These are phyloP conservation scores for Aptenodytes forsteri DNA, from an alignment of 2,113 vertebrate species.

Conservation along the genomic window DNA sequence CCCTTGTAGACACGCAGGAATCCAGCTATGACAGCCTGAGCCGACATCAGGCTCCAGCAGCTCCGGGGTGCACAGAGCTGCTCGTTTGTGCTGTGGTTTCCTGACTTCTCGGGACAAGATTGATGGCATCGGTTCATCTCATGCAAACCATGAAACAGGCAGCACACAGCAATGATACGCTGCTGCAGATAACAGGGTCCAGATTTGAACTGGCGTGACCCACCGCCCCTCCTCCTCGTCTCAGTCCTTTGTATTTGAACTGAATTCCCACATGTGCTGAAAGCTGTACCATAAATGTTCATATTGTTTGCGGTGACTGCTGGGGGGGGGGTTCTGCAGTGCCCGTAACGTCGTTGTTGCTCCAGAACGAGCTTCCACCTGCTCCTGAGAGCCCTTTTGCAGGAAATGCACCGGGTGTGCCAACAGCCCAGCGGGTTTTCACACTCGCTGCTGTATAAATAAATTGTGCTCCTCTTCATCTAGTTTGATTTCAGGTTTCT, in stretches of 20 bases:
- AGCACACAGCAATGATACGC: not conserved
- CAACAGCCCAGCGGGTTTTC: accelerated
- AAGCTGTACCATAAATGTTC: not conserved
- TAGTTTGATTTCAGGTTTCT: not conserved
- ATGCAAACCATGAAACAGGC: not conserved
- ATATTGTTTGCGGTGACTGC: not conserved
- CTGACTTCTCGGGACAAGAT: not conserved
- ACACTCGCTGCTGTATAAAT: not conserved
- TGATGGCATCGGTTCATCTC: not conserved
- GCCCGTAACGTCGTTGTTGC: not conserved
- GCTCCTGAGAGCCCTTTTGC: not conserved
- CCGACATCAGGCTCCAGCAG: not conserved
- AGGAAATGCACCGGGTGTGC: not conserved
- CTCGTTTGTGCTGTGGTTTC: not conserved
- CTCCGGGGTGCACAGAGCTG: not conserved
- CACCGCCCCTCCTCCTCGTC: not conserved
- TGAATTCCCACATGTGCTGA: not conserved
- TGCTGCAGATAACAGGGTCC: not conserved
- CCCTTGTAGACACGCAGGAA: not conserved
- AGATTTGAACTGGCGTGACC: not conserved
- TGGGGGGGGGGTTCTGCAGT: not conserved
- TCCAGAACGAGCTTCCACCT: not conserved
- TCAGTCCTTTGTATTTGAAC: not conserved
- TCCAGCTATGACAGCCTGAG: not conserved
- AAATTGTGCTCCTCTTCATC: not conserved